Base-by-base conservation (phyloP, 2,888 invertebrate species). In the Platerodrilus igneus region DNA sequence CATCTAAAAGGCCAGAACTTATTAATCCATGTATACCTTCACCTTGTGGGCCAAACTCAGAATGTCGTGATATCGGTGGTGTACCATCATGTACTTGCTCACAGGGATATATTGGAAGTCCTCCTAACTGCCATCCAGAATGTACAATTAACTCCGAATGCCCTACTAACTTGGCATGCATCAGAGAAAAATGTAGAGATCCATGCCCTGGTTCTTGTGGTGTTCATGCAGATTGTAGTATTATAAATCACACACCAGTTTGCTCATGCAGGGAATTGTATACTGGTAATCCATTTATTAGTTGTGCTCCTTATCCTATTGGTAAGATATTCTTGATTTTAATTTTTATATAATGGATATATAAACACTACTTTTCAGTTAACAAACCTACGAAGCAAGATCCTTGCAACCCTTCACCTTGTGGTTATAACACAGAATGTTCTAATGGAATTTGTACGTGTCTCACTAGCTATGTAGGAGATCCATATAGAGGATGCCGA, bases 1-100 rank as follows among this genome's bases (percentile, higher is more conserved):
- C 48, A 21, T 50, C 47, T 23, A 48, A 73, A 26, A 32, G 38
- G 36, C 63, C 63, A 30, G 62, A 65, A 27, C 60, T 67, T 33
- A 54, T 62, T 2, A 74, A 77, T 52, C 81, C 80, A 3, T 84
- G 83, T 52, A 67, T 76, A 25, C 88, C 88, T 37, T 81, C 84
- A 18, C 87, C 87, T 0, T 88, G 88, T 57, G 88, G 88, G 9
- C 78, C 86, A 4, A 84, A 87, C 60, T 81, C 85, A 50, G 75
- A 82, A 59, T 89, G 89, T 59, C 78, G 78, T 39, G 81, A 81
- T 56, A 65, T 78, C 35, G 58, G 58, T 18, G 59, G 59, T 50
- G 60, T 52, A 54, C 81, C 83, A 4, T 78, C 83, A 2, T 81
- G 81, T 52, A 72, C 76, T 7, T 81, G 81, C 53, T 57, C 76